Evolutionary conservation across 2,888 invertebrate species (phyloP), one percentile per base, ranked within the genome.

Genomic region (Troides helena): DNA sequence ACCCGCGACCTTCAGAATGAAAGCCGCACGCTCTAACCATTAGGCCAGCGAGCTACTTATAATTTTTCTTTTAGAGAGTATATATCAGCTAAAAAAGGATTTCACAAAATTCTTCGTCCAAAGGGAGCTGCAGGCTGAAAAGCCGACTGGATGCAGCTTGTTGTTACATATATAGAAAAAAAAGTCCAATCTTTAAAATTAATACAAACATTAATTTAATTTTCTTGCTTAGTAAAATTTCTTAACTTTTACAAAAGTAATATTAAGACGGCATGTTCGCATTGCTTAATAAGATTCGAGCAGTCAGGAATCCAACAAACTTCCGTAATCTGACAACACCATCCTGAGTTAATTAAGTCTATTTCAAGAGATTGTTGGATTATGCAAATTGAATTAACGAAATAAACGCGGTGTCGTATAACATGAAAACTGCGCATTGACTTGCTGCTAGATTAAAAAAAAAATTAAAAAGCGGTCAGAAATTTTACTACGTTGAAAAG

Each of bases 341-440:
- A 61, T 65, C 60, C 56, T 65, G 59, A 61, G 60, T 65, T 69
- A 64, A 68, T 68, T 68, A 68, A 68, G 64, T 69, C 69, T 60
- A 69, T 65, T 69, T 60, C 64, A 53, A 60, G 60, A 69, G 64
- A 67, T 67, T 67, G 62, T 65, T 39, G 65, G 65, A 69, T 65
- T 65, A 69, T 56, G 69, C 61, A 69, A 64, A 69, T 64, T 63
- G 63, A 68, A 63, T 63, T 59, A 59, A 36, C 46, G 57, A 58
- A 56, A 57, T 62, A 62, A 62, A 56, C 23, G 39, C 21, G 36
- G 61, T 53, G 18, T 53, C 53, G 53, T 61, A 53, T 61, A 53
- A 67, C 36, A 66, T 56, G 39, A 61, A n/a, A 61, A 39, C 18
- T 36, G 36, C 61, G 58, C 53, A 12, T 60, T 25, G 18, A n/a